phyloP scores from a whole-genome alignment of 2,797 vertebrate species.

The Helostoma temminkii region DNA sequence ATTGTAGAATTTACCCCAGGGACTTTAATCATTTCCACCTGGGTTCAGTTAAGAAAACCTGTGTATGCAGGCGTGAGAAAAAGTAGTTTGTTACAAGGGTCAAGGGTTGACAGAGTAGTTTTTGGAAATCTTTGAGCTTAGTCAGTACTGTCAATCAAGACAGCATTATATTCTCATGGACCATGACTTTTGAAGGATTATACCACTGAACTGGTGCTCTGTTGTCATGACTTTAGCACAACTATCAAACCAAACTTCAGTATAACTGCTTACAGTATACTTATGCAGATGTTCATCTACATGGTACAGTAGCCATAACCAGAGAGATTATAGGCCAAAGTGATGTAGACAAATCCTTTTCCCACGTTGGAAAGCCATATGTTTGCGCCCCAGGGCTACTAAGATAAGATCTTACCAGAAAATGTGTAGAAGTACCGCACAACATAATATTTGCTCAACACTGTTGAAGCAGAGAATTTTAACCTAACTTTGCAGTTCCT shows the following conservation, averaged over 20 bases:
- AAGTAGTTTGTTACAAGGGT: background rate
- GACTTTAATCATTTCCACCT: background rate
- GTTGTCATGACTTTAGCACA: background rate
- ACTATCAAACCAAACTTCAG: background rate
- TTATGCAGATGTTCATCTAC: background rate
- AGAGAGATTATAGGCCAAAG: background rate
- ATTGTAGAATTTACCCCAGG: background rate
- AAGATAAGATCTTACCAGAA: background rate
- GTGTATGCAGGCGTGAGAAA: slow-evolving; percentile 8
- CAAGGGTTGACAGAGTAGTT: background rate
- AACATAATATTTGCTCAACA: background rate
- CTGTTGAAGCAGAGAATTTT: too few species aligned
- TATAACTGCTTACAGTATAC: background rate
- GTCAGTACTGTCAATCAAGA: background rate
- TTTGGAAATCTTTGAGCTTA: background rate
- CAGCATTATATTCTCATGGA: background rate
- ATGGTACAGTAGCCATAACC: background rate
- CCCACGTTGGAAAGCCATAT: slow-evolving; percentile 6
- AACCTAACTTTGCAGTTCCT: too few species aligned
- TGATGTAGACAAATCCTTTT: background rate
- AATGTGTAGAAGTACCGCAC: background rate
- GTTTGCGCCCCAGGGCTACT: background rate
- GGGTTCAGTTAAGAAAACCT: slow-evolving; percentile 1
- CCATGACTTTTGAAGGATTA: background rate
- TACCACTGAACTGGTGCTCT: background rate